A percentile compares a stretch with the other conserved stretches of the same genome.
phyloP scores from a whole-genome alignment of 2,888 invertebrate species.

The Polylopha cassiicola region DNA sequence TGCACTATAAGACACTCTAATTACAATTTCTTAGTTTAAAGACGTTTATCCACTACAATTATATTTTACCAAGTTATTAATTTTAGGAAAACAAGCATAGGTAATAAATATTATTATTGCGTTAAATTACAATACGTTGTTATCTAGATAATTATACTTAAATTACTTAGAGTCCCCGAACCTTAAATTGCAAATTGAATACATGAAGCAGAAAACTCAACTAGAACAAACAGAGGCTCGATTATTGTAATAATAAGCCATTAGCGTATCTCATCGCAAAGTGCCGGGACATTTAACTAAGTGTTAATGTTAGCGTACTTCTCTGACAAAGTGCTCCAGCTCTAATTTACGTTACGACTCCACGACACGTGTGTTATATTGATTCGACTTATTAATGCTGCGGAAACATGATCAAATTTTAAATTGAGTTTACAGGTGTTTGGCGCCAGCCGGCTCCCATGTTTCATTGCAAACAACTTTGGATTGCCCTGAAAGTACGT shows the following conservation, averaged over 20 bases:
- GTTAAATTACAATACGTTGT: too few relatives aligned
- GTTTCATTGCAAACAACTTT: conserved; percentile 13
- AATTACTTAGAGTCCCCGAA: too few relatives aligned
- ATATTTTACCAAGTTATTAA: too few relatives aligned
- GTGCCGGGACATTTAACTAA: conserved; percentile 42
- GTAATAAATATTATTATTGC: too few relatives aligned
- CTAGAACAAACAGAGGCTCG: conserved; percentile 24
- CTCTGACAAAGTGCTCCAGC: conserved; percentile 36
- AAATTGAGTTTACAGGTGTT: conserved; percentile 18
- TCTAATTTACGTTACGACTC: conserved; percentile 45
- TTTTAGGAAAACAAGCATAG: too few relatives aligned
- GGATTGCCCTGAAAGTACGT: conserved; percentile 13
- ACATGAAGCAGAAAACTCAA: conserved; percentile 2
- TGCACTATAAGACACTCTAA: too few relatives aligned
- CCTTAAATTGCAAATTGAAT: too few relatives aligned
- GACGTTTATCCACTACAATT: too few relatives aligned
- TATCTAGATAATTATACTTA: not conserved
- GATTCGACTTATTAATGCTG: conserved; percentile 35
- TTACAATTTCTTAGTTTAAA: too few relatives aligned
- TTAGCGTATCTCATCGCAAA: conserved; percentile 46
- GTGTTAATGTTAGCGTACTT: conserved; percentile 35
- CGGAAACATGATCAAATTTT: conserved; percentile 16
- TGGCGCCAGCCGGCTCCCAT: conserved; percentile 6
- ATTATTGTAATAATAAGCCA: conserved; percentile 43
- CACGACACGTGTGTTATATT: conserved; percentile 49